phyloP scores from a whole-genome alignment of 1,140 invertebrate genomes.

The Aradophagus sp. region DNA sequence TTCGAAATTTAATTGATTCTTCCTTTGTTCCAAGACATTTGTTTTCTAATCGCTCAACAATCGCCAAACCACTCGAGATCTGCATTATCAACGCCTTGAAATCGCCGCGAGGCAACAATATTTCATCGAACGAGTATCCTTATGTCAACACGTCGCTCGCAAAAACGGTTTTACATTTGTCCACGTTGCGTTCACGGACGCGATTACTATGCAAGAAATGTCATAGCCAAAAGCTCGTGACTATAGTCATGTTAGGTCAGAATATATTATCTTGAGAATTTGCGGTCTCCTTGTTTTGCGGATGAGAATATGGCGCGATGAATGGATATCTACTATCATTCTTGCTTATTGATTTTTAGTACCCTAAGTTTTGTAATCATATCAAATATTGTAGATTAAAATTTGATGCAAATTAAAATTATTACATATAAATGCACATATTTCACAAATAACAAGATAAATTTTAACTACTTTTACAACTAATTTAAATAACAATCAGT shows the following conservation, averaged over 20 bases:
- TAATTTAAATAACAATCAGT: too few species aligned
- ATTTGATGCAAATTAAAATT: too few species aligned
- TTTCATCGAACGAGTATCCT: constrained; percentile 16
- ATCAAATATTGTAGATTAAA: too few species aligned
- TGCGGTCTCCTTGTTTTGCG: not conserved
- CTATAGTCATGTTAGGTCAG: constrained; percentile 16
- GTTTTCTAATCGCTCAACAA: constrained; percentile 16
- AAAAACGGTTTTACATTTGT: constrained; percentile 22
- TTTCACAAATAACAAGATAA: too few species aligned
- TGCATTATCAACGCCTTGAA: constrained; percentile 19
- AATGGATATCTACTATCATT: too few species aligned
- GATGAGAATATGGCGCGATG: constrained; percentile 5
- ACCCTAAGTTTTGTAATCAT: too few species aligned
- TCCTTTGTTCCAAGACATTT: too few species aligned
- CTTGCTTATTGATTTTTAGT: too few species aligned
- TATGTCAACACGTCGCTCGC: constrained; percentile 5
- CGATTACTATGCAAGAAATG: constrained; percentile 32
- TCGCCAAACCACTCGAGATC: constrained; percentile 7
- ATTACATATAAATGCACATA: too few species aligned
- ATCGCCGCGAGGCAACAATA: constrained; percentile 2
- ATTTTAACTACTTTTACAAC: too few species aligned
- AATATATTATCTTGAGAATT: constrained; percentile 28
- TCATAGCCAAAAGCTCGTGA: constrained; percentile 13
- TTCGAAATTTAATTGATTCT: too few species aligned
- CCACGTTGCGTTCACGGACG: constrained; percentile 5